phyloP scores from a whole-genome alignment of 2,113 vertebrate species.

The Hymenochirus boettgeri region DNA sequence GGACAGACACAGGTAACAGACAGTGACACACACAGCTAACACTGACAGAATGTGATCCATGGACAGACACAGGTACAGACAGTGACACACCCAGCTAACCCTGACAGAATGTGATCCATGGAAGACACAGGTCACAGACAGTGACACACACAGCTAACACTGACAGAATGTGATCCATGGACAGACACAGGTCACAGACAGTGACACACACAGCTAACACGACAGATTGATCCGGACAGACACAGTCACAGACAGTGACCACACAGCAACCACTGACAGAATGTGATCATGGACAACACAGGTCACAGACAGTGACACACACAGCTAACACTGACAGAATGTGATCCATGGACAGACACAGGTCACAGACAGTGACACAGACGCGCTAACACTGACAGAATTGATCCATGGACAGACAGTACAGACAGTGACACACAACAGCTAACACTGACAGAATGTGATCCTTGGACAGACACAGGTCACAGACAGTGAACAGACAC shows the following conservation, averaged over 20 bases:
- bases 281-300: background rate
- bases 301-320: background rate
- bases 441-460: conserved; percentile 31
- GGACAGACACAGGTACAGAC: too few species aligned
- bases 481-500: background rate
- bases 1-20: background rate
- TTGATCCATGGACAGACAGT: too few species aligned
- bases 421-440: background rate
- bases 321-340: background rate
- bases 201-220: background rate
- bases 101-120: too few species aligned
- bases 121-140: background rate
- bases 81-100: background rate
- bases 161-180: too few species aligned
- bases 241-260: background rate
- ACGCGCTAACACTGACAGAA: too few species aligned
- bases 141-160: conserved; percentile 37
- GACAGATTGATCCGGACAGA: background rate
- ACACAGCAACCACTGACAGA: background rate
- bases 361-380: background rate
- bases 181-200: background rate
- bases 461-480: background rate
- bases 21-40: background rate
- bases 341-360: too few species aligned
- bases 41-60: background rate